Percentiles rank a stretch among this genome's conserved stretches.
phyloP scores from a whole-genome alignment of 2,113 vertebrate genomes.

The Peucedramus taeniatus region DNA sequence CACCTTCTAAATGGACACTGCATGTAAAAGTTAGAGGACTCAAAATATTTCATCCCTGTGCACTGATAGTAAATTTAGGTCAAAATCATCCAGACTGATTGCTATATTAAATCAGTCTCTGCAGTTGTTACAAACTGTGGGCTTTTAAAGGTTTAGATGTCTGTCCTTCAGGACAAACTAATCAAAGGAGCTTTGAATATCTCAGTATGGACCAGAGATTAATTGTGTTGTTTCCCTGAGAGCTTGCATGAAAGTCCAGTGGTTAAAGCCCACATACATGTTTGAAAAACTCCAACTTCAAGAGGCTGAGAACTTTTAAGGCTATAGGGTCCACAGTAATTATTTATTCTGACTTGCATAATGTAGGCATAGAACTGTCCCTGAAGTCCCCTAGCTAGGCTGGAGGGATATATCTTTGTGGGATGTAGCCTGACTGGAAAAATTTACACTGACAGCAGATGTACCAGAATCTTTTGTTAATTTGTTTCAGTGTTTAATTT shows the following conservation, averaged over 20 bases:
- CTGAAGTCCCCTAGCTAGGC: neutral
- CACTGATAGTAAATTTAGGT: neutral
- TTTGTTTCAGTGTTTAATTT: neutral
- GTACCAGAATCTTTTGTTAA: neutral
- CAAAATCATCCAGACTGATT: neutral
- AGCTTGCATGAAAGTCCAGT: neutral
- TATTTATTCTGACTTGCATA: neutral
- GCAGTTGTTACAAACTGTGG: neutral
- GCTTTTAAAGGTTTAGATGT: neutral
- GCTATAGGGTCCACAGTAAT: neutral
- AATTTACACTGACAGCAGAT: neutral
- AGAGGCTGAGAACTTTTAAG: neutral
- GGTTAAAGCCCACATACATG: neutral
- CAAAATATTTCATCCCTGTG: neutral
- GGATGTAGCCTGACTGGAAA: neutral
- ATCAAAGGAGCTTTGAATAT: neutral
- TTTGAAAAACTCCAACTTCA: neutral
- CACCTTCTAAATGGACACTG: neutral
- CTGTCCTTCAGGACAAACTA: neutral
- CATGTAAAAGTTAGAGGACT: neutral
- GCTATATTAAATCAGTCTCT: neutral
- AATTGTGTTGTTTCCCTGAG: neutral
- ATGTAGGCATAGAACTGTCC: neutral
- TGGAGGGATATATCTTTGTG: neutral
- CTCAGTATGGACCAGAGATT: neutral